Evolutionary conservation across 2,888 invertebrate species (phyloP).

Genomic region (Pachycephus smyrnensis): DNA sequence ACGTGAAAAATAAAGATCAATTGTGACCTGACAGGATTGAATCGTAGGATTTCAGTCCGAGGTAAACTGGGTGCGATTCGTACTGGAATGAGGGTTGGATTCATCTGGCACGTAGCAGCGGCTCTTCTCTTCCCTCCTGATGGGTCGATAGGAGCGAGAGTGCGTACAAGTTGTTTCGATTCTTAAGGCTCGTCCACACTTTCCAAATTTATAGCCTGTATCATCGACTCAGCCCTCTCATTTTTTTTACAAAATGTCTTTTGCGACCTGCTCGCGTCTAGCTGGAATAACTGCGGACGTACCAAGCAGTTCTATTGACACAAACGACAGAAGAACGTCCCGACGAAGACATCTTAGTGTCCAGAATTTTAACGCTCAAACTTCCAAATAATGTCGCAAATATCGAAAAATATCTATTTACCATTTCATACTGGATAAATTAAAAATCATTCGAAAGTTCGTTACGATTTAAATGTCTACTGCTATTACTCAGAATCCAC

Average conservation of each 20-base stretch:
- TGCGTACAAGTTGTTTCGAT: slow-evolving; percentile 53
- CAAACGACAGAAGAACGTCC: not conserved
- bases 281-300: not conserved
- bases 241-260: not conserved
- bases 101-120: slow-evolving; percentile 43
- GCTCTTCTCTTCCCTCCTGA: slow-evolving; percentile 27
- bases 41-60: not conserved
- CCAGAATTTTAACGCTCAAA: not conserved
- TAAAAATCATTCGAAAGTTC: not conserved
- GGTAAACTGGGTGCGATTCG: slow-evolving; percentile 18
- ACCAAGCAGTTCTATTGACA: not conserved
- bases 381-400: not conserved
- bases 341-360: not conserved
- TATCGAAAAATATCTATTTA: not conserved
- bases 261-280: not conserved
- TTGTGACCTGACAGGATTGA: not conserved
- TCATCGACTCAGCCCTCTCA: no score
- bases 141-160: slow-evolving; percentile 62
- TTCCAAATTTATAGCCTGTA: not conserved
- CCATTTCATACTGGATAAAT: not conserved
- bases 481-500: not conserved
- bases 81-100: slow-evolving; percentile 33
- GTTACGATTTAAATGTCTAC: not conserved
- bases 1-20: not conserved
- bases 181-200: slow-evolving; percentile 22